Conservation (phyloP, 1,140 invertebrate species). For the Calycopis cecrops region DNA sequence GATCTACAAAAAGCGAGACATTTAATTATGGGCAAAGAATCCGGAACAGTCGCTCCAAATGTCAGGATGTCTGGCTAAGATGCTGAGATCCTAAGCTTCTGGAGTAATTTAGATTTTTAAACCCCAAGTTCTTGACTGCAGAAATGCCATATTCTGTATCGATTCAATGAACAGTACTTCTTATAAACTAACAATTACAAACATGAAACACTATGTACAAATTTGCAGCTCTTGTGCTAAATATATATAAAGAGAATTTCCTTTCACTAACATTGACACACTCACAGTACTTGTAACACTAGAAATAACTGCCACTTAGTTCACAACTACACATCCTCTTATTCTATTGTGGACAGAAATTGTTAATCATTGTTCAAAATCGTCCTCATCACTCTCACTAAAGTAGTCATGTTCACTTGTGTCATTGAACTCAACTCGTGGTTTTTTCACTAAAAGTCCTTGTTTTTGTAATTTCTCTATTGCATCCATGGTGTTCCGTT, state of each 20-base stretch:
- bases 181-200: constrained; percentile 17
- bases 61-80: no score
- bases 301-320: neutral
- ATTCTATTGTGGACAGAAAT: constrained; percentile 9
- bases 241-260: constrained; percentile 8
- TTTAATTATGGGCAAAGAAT: no score
- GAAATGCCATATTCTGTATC: no score
- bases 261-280: neutral
- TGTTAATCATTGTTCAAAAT: constrained; percentile 30
- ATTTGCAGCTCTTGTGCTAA: constrained; percentile 7
- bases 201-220: constrained; percentile 20
- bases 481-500: constrained; percentile 50
- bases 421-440: constrained; percentile 41
- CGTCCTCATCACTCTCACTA: constrained; percentile 36
- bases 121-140: no score
- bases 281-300: constrained; percentile 7
- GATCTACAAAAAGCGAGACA: no score
- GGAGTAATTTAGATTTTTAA: no score
- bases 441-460: constrained; percentile 61
- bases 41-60: no score
- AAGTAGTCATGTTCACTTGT: constrained; percentile 36
- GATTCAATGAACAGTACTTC: neutral
- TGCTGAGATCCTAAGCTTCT: no score
- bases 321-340: neutral
- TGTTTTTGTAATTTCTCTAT: constrained; percentile 61